A percentile compares a stretch with the other conserved stretches of the same genome.
phyloP scores from a whole-genome alignment of 2,797 vertebrate species.

The Pyrrhura leucotis region DNA sequence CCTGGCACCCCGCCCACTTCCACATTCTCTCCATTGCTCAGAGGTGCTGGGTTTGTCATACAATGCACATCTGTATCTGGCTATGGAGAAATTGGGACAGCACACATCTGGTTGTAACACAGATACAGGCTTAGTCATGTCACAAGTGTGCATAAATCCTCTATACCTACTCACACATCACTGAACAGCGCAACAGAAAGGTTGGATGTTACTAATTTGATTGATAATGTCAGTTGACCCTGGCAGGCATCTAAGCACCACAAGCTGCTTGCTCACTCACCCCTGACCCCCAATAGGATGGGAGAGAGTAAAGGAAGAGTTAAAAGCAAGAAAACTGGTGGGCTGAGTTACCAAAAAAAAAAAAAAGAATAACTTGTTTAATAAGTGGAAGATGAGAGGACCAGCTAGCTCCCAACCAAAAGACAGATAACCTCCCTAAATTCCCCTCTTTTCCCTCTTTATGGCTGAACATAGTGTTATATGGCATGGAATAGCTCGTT shows the following conservation, averaged over 20 bases:
- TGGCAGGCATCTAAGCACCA: not conserved
- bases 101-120: not conserved
- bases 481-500: not conserved
- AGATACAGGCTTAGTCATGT: not conserved
- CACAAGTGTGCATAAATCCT: not conserved
- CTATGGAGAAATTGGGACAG: not conserved
- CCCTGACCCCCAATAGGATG: rapidly evolving
- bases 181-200: not conserved
- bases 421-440: not conserved
- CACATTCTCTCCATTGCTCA: not conserved
- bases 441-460: not conserved
- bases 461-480: not conserved
- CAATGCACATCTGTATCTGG: not conserved
- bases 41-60: not conserved
- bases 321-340: not conserved
- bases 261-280: not conserved
- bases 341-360: not conserved
- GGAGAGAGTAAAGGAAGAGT: not conserved
- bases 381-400: not conserved
- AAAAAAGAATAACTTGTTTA: not conserved
- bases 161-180: not conserved
- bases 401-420: not conserved
- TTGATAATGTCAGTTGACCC: not conserved
- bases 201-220: not conserved
- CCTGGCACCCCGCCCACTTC: not conserved